Evolutionary conservation across 1,140 invertebrate genomes (phyloP).

Genomic region (Brachystomella parvula): DNA sequence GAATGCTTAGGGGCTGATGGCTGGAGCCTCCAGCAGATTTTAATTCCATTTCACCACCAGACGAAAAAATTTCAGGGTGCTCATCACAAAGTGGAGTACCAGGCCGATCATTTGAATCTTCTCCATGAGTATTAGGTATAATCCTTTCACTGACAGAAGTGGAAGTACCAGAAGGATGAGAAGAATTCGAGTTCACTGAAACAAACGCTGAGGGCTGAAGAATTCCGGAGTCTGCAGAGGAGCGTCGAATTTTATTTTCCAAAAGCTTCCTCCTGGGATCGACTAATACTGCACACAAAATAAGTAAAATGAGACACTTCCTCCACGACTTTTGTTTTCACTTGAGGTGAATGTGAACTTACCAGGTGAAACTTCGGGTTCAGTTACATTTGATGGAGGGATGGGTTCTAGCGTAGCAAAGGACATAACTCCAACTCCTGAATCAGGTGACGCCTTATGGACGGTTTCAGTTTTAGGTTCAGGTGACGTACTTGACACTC

Average conservation of each 20-base stretch:
- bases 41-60: background rate
- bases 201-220: conserved; percentile 6
- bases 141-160: conserved; percentile 24
- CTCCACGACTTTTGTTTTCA: background rate
- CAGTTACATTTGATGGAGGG: conserved; percentile 18
- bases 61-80: conserved; percentile 46
- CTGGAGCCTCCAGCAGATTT: background rate
- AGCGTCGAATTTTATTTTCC: conserved; percentile 31
- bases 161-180: conserved; percentile 9
- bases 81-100: conserved; percentile 77
- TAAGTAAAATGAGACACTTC: background rate
- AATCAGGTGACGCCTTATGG: conserved; percentile 35
- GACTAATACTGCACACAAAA: conserved; percentile 17
- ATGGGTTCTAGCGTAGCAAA: conserved; percentile 15
- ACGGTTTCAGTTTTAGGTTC: conserved; percentile 38
- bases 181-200: conserved; percentile 6
- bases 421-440: conserved; percentile 25
- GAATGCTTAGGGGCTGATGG: background rate
- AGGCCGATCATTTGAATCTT: conserved; percentile 50
- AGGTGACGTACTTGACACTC: conserved; percentile 37
- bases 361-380: conserved; percentile 28
- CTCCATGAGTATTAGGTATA: conserved; percentile 31
- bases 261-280: conserved; percentile 30
- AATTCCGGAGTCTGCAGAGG: conserved; percentile 36
- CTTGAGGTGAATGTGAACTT: conserved; percentile 6